Base-by-base conservation (phyloP, 2,797 vertebrate species). In the Nyctibius grandis region DNA sequence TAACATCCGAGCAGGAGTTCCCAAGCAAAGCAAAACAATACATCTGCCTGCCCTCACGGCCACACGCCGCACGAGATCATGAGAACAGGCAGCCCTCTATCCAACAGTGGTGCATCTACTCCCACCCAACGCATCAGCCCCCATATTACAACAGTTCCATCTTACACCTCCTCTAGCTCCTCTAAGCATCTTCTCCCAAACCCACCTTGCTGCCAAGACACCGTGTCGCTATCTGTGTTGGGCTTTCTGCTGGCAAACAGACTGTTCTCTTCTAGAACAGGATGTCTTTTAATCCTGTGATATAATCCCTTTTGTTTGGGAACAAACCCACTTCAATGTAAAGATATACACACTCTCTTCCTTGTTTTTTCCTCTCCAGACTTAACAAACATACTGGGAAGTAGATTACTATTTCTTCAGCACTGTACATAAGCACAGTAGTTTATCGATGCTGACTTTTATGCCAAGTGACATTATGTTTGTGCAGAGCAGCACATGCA, bases 401-500 rank as follows among this genome's bases (percentile, higher is more conserved):
- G 48, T 2, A 28, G 36, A 11, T 14, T 2, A 13, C 51, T 28
- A 9, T 51, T 79, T 50, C 53, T 47, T 64, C 61, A 36, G 47
- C 23, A 11, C 89, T 12, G 38, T 12, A 33, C 64, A 26, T 3
- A 9, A 51, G 44, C 38, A 34, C 42, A 12, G 38, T 3, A 18
- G 33, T 33, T 59, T 18, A 38, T 4, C 60, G 67, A 50, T n/a
- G 68, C 72, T 19, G 25, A 4, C 40, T 33, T 28, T 40, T 13
- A 33, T 9, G 44, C 68, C 31, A 15, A 72, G 53, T 12, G 26
- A 65, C 28, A 15, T 5, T 9, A 19, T 0, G 6, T 18, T 36
- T 1, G 6, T 1, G 7, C 5, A 65, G 45, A 16, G 13, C 34
- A 31, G 21, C 0, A 6, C 6, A 4, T 5, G 0, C 0, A 9